Base-by-base conservation (phyloP, 2,113 vertebrate species). In the Brienomyrus brachyistius region DNA sequence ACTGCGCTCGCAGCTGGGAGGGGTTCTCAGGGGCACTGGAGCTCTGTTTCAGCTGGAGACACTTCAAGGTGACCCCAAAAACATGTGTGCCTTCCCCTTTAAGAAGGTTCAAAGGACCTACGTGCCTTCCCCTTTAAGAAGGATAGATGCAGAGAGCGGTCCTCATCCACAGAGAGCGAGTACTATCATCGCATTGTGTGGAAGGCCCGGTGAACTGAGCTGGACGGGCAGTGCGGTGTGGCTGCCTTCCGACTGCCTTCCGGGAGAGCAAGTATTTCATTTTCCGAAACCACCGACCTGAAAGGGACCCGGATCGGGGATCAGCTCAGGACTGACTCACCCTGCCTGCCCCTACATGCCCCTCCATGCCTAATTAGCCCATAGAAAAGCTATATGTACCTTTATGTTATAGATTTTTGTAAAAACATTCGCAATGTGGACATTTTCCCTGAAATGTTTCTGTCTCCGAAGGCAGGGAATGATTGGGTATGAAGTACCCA, bases 281-380 rank as follows among this genome's bases (percentile, higher is more conserved):
- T 87, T 86, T 87, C 85, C 51, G 8, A 87, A 87, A 87, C 85
- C 85, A 54, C 51, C 51, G 51, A 54, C 51, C 50, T 87, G 85
- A 35, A 17, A 35, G 51, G 85, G 85, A 11, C 21, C 40, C 21
- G 13, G 83, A 86, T 84, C 5, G 40, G 8, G 82, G 45, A 84
- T 84, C 82, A 48, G 23, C 9, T 45, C 5, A 48, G 82, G 45
- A 23, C 82, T 5, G 82, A 3, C 51, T 87, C n/a, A 51, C 85
- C 51, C n/a, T 21, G 11, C 50, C 31, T 19, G 5, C 62, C 40
- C 40, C n/a, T 21, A 23, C 50, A 31, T 40, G 85, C 27, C 85
- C 85, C 35, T 31, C 17, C n/a, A 52, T 19, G 5, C 62, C 35
- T 1, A 40, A 77, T 13, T 5, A 77, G 13, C 13, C 17, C 35